Conservation (phyloP, 92 coral and sea anemone species). For the Pocillopora meandrina region DNA sequence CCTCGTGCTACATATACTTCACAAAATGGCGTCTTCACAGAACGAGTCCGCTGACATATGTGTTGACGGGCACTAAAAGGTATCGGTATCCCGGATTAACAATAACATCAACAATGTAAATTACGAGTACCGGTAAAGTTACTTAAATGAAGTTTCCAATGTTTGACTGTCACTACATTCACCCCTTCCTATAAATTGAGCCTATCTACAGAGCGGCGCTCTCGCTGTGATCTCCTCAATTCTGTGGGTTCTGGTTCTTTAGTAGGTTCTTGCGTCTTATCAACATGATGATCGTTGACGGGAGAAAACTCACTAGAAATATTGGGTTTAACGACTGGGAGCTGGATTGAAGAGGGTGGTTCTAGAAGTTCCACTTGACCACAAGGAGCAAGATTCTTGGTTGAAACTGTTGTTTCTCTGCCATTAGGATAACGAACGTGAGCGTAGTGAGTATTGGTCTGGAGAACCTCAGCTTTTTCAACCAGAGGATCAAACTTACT, state of each 20-base stretch:
- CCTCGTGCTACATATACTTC: no score
- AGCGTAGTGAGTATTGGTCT: conserved; percentile 43
- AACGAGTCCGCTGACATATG: no score
- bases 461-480: conserved; percentile 56
- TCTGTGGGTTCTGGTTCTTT: conserved; percentile 18
- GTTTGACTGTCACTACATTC: background rate
- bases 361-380: no score
- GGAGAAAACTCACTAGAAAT: background rate
- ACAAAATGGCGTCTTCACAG: no score
- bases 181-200: conserved; percentile 42
- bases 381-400: conserved; percentile 33
- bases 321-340: no score
- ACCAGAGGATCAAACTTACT: conserved; percentile 63
- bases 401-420: conserved; percentile 37
- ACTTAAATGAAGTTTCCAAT: no score
- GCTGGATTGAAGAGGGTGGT: no score
- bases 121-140: no score
- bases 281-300: background rate
- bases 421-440: conserved; percentile 48
- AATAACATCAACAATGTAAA: no score
- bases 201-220: conserved; percentile 40
- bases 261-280: background rate
- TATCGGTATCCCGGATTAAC: no score
- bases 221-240: conserved; percentile 35
- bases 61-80: no score